Evolutionary conservation across 2,113 vertebrate species (phyloP).

Genomic region (Tringa solitaria): DNA sequence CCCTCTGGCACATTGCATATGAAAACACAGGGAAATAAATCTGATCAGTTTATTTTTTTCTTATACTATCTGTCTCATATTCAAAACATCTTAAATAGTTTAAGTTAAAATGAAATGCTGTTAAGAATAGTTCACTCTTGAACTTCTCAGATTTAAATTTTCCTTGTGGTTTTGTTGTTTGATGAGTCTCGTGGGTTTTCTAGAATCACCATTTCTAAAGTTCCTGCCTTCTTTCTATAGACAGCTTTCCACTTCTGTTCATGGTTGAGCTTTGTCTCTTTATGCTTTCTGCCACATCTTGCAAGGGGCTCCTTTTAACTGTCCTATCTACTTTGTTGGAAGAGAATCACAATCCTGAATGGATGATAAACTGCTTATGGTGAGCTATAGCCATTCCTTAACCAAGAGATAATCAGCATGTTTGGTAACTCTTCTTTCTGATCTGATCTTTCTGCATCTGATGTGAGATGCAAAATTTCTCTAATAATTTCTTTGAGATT

Average conservation of each 20-base stretch:
- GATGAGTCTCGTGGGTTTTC: not conserved
- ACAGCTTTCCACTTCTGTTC: not conserved
- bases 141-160: not conserved
- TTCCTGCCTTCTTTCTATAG: not conserved
- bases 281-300: not conserved
- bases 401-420: not conserved
- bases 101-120: not conserved
- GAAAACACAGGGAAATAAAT: not conserved
- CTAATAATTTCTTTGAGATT: not conserved
- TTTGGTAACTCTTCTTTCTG: not conserved
- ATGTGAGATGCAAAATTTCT: not conserved
- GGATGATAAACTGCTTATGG: not conserved
- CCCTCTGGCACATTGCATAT: not conserved
- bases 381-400: not conserved
- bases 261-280: not conserved
- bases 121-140: not conserved
- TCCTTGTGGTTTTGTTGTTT: not conserved
- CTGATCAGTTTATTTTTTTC: not conserved
- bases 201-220: not conserved
- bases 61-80: not conserved
- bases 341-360: not conserved
- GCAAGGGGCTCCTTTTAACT: not conserved
- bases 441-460: too few relatives aligned
- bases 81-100: not conserved
- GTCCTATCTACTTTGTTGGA: not conserved